Conservation (phyloP, 2,797 vertebrate genomes). For the Rhodeus uyekii region DNA sequence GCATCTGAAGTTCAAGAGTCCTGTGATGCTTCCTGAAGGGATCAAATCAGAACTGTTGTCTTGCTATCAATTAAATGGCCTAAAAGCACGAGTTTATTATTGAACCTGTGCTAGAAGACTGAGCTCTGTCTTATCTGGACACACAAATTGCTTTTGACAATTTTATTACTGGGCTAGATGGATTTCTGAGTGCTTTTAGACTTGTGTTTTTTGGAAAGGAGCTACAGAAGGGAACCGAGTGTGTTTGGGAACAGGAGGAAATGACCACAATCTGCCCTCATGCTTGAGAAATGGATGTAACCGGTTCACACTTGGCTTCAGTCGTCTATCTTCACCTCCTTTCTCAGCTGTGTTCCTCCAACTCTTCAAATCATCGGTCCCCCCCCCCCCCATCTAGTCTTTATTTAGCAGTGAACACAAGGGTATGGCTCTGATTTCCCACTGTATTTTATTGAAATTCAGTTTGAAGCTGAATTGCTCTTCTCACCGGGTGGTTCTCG, state of each 20-base stretch:
- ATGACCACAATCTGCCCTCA: neutral
- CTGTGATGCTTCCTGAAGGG: neutral
- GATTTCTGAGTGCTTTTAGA: constrained; percentile 3
- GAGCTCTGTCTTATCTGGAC: neutral
- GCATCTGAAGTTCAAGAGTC: constrained; percentile 18
- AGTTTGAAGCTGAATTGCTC: neutral
- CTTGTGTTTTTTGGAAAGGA: neutral
- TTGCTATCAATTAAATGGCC: neutral
- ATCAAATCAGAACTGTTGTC: neutral
- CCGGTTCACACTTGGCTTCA: neutral
- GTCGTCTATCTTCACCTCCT: neutral
- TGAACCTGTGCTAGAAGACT: neutral
- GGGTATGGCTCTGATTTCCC: neutral
- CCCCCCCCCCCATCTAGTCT: neutral
- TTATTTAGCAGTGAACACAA: neutral
- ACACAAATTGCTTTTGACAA: neutral
- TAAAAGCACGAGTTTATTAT: neutral
- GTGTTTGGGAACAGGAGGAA: neutral
- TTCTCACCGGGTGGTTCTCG: neutral
- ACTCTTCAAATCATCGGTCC: neutral
- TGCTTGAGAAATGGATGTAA: constrained; percentile 8
- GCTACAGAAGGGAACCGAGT: neutral
- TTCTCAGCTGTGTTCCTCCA: neutral
- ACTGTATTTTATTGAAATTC: neutral
- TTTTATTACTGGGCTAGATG: constrained; percentile 3